Evolutionary conservation across 2,888 invertebrate genomes (phyloP), one percentile per base, ranked within the genome.

Genomic region (Troides oblongomaculatus): DNA sequence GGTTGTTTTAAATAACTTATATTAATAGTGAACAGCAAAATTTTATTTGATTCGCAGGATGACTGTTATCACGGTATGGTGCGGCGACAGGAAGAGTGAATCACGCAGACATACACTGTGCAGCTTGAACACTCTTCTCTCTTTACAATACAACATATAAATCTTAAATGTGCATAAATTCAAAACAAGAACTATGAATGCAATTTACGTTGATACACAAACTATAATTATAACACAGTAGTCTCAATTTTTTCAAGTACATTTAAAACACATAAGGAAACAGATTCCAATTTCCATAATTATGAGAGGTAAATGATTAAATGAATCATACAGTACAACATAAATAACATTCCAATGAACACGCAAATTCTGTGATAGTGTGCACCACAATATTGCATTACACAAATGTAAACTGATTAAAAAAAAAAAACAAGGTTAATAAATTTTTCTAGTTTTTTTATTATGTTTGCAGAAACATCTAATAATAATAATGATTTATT

Each of bases 41-140:
- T 86, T 86, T 79, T 85, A 82, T 86, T 83, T 83, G 88, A 87
- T 88, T 84, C 89, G 88, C 92, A 91, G 92, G 92, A 92, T 87
- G 90, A 86, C 76, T 85, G 92, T 90, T 91, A 92, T 92, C 92
- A 81, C 78, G 77, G 76, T 77, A 81, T 75, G 73, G 73, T 72
- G 72, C 80, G 75, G 82, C 78, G 83, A 85, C 91, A 90, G 92
- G 92, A 92, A 89, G 89, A 85, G 79, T 92, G 92, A 90, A 74
- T 90, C 91, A 91, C 79, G 76, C 79, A 76, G 80, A 76, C 78
- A 78, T 77, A 85, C 85, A 84, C 84, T 87, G 88, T 89, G 50
- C 86, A 64, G 59, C 87, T 85, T 85, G 86, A 86, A 86, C 88
- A 84, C 83, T 78, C 81, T 80, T 79, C 74, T 78, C 82, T 78